These are phyloP conservation scores for Chroicocephalus ridibundus DNA, from an alignment of 2,113 vertebrate species.

Conservation along the genomic window DNA sequence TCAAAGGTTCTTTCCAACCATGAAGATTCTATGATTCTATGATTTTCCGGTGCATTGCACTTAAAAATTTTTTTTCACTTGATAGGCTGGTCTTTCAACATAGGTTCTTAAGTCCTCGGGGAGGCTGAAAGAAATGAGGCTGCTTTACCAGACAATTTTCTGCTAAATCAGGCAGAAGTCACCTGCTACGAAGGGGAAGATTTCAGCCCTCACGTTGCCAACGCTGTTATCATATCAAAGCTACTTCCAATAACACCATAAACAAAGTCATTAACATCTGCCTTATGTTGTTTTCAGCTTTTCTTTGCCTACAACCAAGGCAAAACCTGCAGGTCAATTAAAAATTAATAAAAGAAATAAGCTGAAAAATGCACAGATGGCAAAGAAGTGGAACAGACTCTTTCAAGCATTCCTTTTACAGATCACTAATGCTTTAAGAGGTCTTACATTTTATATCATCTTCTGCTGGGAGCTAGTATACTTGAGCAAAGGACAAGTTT, in stretches of 20 bases:
- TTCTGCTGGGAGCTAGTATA: background rate
- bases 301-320: background rate
- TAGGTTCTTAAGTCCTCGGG: background rate
- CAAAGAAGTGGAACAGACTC: background rate
- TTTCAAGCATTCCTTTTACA: background rate
- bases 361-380: slow-evolving; percentile 14
- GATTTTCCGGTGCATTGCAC: background rate
- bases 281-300: slow-evolving; percentile 8
- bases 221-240: background rate
- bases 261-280: slow-evolving; percentile 23
- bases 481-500: background rate
- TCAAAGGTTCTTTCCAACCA: too few species aligned
- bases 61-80: background rate
- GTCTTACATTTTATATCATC: background rate
- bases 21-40: too few species aligned
- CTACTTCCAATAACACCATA: background rate
- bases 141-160: background rate
- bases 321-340: slow-evolving; percentile 27
- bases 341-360: slow-evolving; percentile 38
- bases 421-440: background rate
- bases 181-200: background rate
- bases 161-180: background rate
- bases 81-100: background rate
- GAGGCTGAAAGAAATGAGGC: background rate
- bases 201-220: background rate